Evolutionary conservation across 2,113 vertebrate species (phyloP).

Genomic region (Dolichallabes microphthalmus): DNA sequence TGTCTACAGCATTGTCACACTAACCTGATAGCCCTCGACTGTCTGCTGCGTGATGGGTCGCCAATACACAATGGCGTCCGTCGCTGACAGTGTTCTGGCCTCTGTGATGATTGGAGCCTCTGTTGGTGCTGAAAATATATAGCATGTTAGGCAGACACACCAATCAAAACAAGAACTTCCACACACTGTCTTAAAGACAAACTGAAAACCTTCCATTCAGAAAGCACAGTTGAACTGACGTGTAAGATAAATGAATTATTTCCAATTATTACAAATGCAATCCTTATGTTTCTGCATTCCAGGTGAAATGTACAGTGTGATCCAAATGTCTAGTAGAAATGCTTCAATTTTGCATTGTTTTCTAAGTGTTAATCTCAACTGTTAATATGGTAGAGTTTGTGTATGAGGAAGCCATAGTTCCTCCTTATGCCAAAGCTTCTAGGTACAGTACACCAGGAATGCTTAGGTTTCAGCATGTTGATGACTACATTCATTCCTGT

Average conservation of each 20-base stretch:
- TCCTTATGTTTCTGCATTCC: not conserved
- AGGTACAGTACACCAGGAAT: too few relatives aligned
- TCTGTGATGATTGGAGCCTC: slow-evolving; percentile 77
- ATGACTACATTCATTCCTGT: too few relatives aligned
- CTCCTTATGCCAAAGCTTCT: too few relatives aligned
- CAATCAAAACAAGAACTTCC: not conserved
- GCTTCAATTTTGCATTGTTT: not conserved
- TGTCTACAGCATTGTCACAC: slow-evolving; percentile 44
- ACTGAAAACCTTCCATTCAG: not conserved
- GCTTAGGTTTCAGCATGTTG: too few relatives aligned
- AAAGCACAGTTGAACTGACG: not conserved
- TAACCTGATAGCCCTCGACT: slow-evolving; percentile 89
- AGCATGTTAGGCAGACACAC: slow-evolving; percentile 19
- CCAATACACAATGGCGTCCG: slow-evolving; percentile 85
- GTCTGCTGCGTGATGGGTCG: slow-evolving; percentile 73
- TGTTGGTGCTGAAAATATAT: slow-evolving; percentile 76
- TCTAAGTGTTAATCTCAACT: too few relatives aligned
- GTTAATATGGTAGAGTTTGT: too few relatives aligned
- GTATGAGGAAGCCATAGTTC: too few relatives aligned
- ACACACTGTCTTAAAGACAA: not conserved
- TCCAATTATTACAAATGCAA: not conserved
- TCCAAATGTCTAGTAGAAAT: not conserved
- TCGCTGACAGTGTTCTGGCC: slow-evolving; percentile 80
- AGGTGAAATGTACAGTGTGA: not conserved
- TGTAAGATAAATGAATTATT: not conserved